A percentile compares a stretch with the other conserved stretches of the same genome.
These are phyloP conservation scores for Augiades crinisus DNA, from an alignment of 2,888 invertebrate species.

Conservation along the genomic window DNA sequence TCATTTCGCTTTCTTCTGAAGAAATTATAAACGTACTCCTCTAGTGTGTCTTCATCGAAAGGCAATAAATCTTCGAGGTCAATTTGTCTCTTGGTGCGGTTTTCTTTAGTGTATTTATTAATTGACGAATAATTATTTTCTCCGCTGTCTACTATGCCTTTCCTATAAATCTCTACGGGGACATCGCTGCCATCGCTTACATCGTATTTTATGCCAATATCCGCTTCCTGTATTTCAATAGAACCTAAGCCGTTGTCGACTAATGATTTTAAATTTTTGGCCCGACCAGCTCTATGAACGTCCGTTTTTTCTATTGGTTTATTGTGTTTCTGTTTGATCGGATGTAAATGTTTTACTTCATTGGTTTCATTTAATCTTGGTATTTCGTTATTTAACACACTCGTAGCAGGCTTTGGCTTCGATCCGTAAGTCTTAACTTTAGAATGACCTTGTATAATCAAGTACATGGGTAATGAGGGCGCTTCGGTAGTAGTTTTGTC, in stretches of 20 bases:
- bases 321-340: conserved; percentile 54
- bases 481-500: conserved; percentile 61
- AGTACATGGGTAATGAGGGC: conserved; percentile 84
- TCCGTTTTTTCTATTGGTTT: conserved; percentile 53
- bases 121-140: conserved; percentile 52
- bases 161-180: conserved; percentile 80
- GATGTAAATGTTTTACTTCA: conserved; percentile 82
- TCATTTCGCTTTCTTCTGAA: conserved; percentile 63
- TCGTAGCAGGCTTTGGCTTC: conserved; percentile 64
- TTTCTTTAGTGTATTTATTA: conserved; percentile 34
- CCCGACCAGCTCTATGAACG: conserved; percentile 49
- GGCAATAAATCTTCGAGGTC: conserved; percentile 68
- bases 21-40: conserved; percentile 65
- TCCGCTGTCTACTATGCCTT: conserved; percentile 82
- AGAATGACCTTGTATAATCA: conserved; percentile 92
- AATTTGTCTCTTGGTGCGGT: conserved; percentile 59
- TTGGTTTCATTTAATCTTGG: conserved; percentile 72
- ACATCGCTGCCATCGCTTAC: conserved; percentile 77
- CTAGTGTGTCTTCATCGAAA: conserved; percentile 66
- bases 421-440: conserved; percentile 92
- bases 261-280: conserved; percentile 62
- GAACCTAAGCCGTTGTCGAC: conserved; percentile 70
- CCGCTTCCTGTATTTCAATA: conserved; percentile 80
- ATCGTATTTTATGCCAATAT: conserved; percentile 80
- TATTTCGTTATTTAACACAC: conserved; percentile 74